Base-by-base conservation (phyloP, 2,888 invertebrate genomes). In the Nematopogon swammerdamellus region DNA sequence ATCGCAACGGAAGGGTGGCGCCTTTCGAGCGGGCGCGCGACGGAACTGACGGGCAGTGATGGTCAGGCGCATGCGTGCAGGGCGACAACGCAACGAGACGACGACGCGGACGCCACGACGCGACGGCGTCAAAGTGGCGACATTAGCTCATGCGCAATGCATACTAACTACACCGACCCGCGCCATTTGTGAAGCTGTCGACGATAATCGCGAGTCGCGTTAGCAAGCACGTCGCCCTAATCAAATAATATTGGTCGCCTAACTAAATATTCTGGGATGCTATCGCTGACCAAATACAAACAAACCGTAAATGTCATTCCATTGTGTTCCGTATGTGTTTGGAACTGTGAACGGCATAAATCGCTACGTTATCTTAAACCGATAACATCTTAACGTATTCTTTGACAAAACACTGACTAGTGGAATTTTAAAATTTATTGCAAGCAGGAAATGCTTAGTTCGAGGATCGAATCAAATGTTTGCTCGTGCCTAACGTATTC, bases 101-200 rank as follows among this genome's bases (percentile, higher is more conserved):
- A 2, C 17, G 18, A 5, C 44, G 43, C 3, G n/a, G 16, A 43
- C 16, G 50, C n/a, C n/a, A n/a, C 59, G 62, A 56, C 56, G 56
- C 49, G 57, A 62, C 69, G 73, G 74, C 76, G 74, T 72, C 75
- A 66, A 36, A 65, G 67, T 48, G 30, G 48, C 72, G 65, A 61
- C 72, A 68, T 60, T 56, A 57, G 62, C 72, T 73, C 69, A 76
- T 76, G 70, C 75, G 63, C 64, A 64, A 63, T 70, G 79, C 72
- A 79, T 77, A 77, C 75, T 77, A 79, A 77, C 68, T 67, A 60
- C 63, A 42, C 58, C 57, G 64, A 58, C 68, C n/a, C n/a, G 68
- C 68, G 65, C 68, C 70, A 59, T 14, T 30, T 25, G 61, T 62
- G 64, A 71, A 70, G 65, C 74, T 70, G 70, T 71, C 51, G 50